phyloP scores from a whole-genome alignment of 2,113 vertebrate species.

The Calcarius ornatus region DNA sequence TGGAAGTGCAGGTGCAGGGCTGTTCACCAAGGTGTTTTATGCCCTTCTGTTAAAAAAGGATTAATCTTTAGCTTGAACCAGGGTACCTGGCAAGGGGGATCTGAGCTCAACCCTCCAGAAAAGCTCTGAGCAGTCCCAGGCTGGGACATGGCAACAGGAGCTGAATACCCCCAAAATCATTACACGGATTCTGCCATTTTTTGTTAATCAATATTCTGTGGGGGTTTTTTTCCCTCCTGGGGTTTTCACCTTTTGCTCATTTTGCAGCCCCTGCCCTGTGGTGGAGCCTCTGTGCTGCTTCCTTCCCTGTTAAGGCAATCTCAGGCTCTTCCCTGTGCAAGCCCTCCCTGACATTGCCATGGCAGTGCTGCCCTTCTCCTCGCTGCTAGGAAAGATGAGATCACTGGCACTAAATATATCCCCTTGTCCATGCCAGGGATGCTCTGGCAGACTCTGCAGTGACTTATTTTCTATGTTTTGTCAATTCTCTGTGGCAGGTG shows the following conservation, averaged over 20 bases:
- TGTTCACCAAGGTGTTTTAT: not conserved
- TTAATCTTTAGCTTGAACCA: not conserved
- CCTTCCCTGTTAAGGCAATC: constrained; percentile 16
- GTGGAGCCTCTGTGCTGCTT: not conserved
- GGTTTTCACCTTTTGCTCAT: not conserved
- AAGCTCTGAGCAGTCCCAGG: not conserved
- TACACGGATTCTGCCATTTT: not conserved
- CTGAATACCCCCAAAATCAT: not conserved
- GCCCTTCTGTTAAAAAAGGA: not conserved
- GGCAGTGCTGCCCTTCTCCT: constrained; percentile 39
- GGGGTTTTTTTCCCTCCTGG: fast-evolving
- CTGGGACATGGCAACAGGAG: not conserved
- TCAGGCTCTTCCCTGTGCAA: not conserved
- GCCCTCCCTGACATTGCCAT: not conserved
- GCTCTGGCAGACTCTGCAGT: constrained; percentile 21
- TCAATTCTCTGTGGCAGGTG: constrained; percentile 5
- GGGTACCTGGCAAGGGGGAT: not conserved
- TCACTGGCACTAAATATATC: constrained; percentile 61
- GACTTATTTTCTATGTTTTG: constrained; percentile 43
- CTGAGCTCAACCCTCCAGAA: not conserved
- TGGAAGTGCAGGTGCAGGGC: not conserved
- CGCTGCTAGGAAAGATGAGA: constrained; percentile 51
- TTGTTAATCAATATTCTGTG: not conserved
- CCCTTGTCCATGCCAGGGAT: constrained; percentile 40
- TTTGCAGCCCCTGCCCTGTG: not conserved